Evolutionary conservation across 2,797 vertebrate species (phyloP), one percentile per base, ranked within the genome.

Genomic region (Pseudochirops cupreus): DNA sequence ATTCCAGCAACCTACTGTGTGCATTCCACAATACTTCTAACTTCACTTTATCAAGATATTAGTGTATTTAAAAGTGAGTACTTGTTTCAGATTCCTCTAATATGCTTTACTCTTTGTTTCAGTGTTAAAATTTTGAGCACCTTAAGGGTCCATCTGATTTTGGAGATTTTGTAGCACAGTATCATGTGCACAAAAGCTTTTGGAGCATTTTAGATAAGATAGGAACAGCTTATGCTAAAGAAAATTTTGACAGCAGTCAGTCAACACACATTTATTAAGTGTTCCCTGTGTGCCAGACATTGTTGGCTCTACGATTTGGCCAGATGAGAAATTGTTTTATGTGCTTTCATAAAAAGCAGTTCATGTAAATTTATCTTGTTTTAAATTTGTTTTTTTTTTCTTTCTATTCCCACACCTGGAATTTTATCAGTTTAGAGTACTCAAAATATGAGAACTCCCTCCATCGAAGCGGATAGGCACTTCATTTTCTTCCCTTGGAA

Each of bases 181-280:
- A 90, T 93, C 94, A 52, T 91, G 96, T 28, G 5, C 96, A 82
- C 92, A 94, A 97, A 97, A 97, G 94, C 93, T 54, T 95, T 96
- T 94, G 96, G 92, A 92, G 95, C 94, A 93, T 9, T 97, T 97
- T 97, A 46, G 96, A 94, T 74, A 95, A 56, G 92, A 93, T 93
- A 97, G 94, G 96, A 94, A 57, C 94, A 56, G 95, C 94, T 97
- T 96, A 96, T 97, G 95, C 97, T 97, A 97, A 97, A 97, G 96
- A 97, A 21, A 50, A 26, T 95, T 97, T 98, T 97, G 97, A 97
- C 95, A 74, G 14, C 62, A 74, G 12, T 74, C 62, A 74, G 4
- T 74, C 62, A 39, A 2, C 91, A 96, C 58, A 94, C 95, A 95
- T 95, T 53, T 95, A 46, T 82, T 46, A 82, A 3, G n/a, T 82